Conservation (phyloP, 1,140 invertebrate species). For the Ostrea denselamellosa region DNA sequence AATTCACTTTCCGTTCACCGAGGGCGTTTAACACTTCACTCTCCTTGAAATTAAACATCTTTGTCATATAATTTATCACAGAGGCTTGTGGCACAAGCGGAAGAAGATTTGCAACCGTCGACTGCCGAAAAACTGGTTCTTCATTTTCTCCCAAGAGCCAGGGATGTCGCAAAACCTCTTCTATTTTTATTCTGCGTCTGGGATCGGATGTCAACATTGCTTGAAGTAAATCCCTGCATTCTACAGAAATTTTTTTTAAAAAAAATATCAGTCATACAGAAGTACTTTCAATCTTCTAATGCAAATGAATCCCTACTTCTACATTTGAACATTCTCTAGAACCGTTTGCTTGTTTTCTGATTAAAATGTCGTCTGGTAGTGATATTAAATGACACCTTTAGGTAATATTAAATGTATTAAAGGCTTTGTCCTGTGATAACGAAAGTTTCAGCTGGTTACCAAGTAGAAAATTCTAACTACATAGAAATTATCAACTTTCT, state of each 20-base stretch:
- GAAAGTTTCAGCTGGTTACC: not conserved
- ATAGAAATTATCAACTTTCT: slow-evolving; percentile 22
- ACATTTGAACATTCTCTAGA: not conserved
- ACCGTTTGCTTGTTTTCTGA: not conserved
- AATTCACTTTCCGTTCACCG: slow-evolving; percentile 67
- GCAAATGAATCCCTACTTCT: too few species aligned
- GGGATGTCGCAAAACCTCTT: slow-evolving; percentile 66
- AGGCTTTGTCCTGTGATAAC: not conserved
- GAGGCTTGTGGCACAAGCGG: slow-evolving; percentile 57
- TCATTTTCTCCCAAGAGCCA: slow-evolving; percentile 64
- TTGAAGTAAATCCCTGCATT: slow-evolving; percentile 68
- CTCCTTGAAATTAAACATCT: slow-evolving; percentile 67
- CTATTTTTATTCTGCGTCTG: slow-evolving; percentile 66
- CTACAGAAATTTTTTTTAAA: slow-evolving; percentile 58
- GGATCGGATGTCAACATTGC: slow-evolving; percentile 66
- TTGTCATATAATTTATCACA: slow-evolving; percentile 68
- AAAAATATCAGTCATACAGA: not conserved
- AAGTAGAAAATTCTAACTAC: not conserved
- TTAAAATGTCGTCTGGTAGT: not conserved
- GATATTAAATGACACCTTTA: not conserved
- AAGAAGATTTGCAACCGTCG: slow-evolving; percentile 56
- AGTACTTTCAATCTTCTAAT: not conserved
- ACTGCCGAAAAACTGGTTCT: slow-evolving; percentile 55
- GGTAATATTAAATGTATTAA: too few species aligned
- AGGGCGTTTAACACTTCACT: slow-evolving; percentile 67